These are phyloP conservation scores for Ecliptopera silaceata DNA, from an alignment of 2,888 invertebrate genomes.

Conservation along the genomic window DNA sequence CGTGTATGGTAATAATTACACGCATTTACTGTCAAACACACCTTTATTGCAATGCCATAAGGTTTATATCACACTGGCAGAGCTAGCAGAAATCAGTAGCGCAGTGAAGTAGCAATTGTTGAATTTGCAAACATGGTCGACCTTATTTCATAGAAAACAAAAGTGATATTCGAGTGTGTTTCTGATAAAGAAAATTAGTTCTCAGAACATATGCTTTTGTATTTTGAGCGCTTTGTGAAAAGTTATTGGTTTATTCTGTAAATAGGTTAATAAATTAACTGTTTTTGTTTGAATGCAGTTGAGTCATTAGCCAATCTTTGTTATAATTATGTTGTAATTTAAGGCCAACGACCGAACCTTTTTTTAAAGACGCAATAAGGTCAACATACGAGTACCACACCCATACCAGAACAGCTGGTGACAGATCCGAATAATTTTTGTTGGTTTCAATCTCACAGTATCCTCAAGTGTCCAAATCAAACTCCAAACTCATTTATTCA, in stretches of 20 bases:
- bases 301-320: constrained; percentile 26
- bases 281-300: constrained; percentile 29
- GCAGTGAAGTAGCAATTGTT: too few relatives aligned
- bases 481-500: too few relatives aligned
- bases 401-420: too few relatives aligned
- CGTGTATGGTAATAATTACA: constrained; percentile 16
- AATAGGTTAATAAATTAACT: constrained; percentile 34
- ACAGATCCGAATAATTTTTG: too few relatives aligned
- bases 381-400: neutral
- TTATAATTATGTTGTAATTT: constrained; percentile 2
- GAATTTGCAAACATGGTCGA: neutral
- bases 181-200: neutral
- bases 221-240: constrained; percentile 30
- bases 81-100: constrained; percentile 2
- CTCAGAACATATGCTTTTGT: constrained; percentile 24
- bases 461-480: too few relatives aligned
- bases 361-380: too few relatives aligned
- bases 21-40: neutral
- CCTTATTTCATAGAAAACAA: neutral
- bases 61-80: constrained; percentile 6
- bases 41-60: neutral
- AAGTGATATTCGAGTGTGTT: constrained; percentile 9
- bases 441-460: too few relatives aligned
- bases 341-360: neutral
- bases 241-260: constrained; percentile 31